Percentiles rank a stretch among this genome's conserved stretches.
Conservation (phyloP, 2,888 invertebrate genomes). For the Coelopa pilipes region DNA sequence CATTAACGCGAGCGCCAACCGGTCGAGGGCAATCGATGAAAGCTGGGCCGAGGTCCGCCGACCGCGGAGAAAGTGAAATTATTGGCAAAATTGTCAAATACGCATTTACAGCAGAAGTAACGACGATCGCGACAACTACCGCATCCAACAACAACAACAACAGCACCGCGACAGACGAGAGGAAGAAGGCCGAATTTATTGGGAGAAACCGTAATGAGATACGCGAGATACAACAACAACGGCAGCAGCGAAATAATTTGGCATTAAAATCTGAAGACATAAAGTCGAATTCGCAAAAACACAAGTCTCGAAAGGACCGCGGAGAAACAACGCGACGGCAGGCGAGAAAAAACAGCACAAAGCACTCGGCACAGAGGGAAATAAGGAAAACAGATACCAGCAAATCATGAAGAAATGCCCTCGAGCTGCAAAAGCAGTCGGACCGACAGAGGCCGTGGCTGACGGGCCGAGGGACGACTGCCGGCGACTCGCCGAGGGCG, state of each 20-base stretch:
- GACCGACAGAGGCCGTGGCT: not conserved
- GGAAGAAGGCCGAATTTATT: slow-evolving; percentile 45
- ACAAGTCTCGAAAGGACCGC: slow-evolving; percentile 37
- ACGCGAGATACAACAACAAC: slow-evolving; percentile 10
- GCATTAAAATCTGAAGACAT: slow-evolving; percentile 7
- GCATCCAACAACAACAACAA: not conserved
- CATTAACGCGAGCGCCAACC: no score
- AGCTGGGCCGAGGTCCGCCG: not conserved
- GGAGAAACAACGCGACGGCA: slow-evolving; percentile 40
- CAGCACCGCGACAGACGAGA: not conserved
- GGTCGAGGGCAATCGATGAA: no score
- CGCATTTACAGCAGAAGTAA: not conserved
- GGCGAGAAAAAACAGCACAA: slow-evolving; percentile 47
- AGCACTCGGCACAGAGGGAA: not conserved
- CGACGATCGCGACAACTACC: no score
- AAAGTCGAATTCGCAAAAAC: not conserved
- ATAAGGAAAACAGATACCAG: not conserved
- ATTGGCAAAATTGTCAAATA: slow-evolving; percentile 12
- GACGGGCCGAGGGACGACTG: not conserved
- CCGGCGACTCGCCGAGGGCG: slow-evolving; percentile 1
- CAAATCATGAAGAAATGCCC: not conserved
- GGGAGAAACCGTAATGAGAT: slow-evolving; percentile 58
- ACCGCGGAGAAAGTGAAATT: slow-evolving; percentile 13
- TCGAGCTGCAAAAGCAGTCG: not conserved
- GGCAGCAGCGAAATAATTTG: slow-evolving; percentile 7